Percentiles rank a stretch among this genome's conserved stretches.
Conservation (phyloP, 2,888 invertebrate species). For the Chrysina gloriosa region DNA sequence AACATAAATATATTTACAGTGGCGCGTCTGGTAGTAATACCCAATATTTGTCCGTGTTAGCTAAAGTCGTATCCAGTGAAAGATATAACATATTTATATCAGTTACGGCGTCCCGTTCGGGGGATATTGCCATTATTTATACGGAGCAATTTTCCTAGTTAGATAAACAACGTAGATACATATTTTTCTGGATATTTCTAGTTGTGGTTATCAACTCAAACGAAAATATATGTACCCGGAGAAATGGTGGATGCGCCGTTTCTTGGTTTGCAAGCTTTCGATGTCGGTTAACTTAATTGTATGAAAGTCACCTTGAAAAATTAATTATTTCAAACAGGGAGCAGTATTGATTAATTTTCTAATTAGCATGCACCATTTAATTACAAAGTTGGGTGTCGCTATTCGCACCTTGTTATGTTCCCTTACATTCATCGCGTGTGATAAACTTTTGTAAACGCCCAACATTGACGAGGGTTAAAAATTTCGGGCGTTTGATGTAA, state of each 20-base stretch:
- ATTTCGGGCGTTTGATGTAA: no score
- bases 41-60: not conserved
- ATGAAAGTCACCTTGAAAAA: no score
- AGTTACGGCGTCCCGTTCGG: not conserved
- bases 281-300: no score
- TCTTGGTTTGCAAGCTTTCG: no score
- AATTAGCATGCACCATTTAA: not conserved
- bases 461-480: no score
- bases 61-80: not conserved
- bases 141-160: not conserved
- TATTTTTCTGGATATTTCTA: not conserved
- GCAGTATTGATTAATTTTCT: not conserved
- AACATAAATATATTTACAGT: not conserved
- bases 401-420: not conserved
- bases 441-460: no score
- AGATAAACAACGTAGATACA: not conserved
- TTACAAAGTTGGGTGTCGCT: not conserved
- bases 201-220: not conserved
- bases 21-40: slow-evolving; percentile 6
- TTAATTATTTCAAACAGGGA: no score
- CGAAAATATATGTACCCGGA: not conserved
- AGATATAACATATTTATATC: slow-evolving; percentile 1
- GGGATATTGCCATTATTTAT: not conserved
- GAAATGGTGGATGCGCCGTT: no score
- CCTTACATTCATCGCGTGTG: no score